Base-by-base conservation (phyloP, 2,888 invertebrate species). In the Meiosimyza platycephala region DNA sequence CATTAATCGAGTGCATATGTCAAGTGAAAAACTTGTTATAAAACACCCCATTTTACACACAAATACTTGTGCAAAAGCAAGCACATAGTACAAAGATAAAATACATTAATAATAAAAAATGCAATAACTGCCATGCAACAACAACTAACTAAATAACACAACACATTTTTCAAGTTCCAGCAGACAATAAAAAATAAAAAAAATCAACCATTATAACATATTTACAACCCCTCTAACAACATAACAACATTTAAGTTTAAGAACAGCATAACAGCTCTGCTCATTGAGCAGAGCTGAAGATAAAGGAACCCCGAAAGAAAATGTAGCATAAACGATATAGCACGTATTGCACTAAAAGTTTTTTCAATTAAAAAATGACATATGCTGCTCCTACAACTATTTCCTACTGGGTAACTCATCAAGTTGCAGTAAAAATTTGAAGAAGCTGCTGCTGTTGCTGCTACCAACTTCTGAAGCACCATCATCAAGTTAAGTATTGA, bases 401-500 rank as follows among this genome's bases (percentile, higher is more conserved):
- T 40, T 40, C 40, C 40, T 40, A 40, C 9, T 40, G 40, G 40
- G 40, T 9, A 1, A 9, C 15, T 63, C 47, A 63, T 13, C 16
- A 40, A 15, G 62, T 15, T 63, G 48, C 40, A 40, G 18, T 18
- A 48, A 18, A 63, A 18, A 16, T 16, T 13, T 60, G 22, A 60
- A 60, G 22, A 18, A 6, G 18, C 57, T 40, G 59, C 28, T 22
- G 54, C 57, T 40, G 59, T n/a, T 22, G 54, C 60, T 50, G n/a
- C 47, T 22, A 9, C 62, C 47, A 54, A 22, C 63, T 62, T 63
- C 18, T 40, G 40, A 57, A 67, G 67, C 40, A 57, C 50, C 70
- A 55, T 63, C 54, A n/a, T 70, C 6, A 70, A 22, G 54, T 67
- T 52, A 70, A 70, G 70, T 70, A 70, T 70, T 70, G 70, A 70